Evolutionary conservation across 1,140 invertebrate genomes (phyloP).

Genomic region (Magallana gigas): DNA sequence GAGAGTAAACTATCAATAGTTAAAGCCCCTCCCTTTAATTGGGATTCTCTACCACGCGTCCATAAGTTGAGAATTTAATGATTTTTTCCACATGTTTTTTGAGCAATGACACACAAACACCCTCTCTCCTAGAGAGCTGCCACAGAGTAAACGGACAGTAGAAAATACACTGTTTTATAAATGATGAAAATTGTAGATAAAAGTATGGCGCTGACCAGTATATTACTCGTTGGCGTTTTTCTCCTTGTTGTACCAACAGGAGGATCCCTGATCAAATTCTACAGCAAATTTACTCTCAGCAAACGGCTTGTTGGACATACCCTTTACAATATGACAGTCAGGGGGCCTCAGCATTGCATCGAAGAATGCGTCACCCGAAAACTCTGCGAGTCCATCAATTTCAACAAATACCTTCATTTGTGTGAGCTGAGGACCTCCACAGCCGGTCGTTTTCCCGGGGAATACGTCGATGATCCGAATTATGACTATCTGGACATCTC

Average conservation of each 20-base stretch:
- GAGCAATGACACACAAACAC: neutral
- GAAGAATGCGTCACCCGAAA: conserved; percentile 2
- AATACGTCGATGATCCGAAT: neutral
- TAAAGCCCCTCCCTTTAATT: neutral
- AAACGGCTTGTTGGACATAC: neutral
- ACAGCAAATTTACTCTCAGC: neutral
- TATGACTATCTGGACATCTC: neutral
- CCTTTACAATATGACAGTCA: neutral
- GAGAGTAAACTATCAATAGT: neutral
- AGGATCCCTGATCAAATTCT: neutral
- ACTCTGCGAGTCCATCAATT: conserved; percentile 13
- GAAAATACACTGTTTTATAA: neutral
- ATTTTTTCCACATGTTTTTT: neutral
- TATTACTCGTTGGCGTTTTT: neutral
- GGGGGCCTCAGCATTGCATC: neutral
- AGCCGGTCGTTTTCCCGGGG: neutral
- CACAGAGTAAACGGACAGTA: too few relatives aligned
- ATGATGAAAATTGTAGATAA: neutral
- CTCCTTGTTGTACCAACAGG: neutral
- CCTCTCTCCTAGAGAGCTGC: neutral
- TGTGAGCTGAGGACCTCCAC: conserved; percentile 9
- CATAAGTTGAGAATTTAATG: neutral
- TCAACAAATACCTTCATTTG: neutral
- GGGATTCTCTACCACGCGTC: neutral
- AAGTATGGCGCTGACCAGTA: neutral